Evolutionary conservation across 1,140 invertebrate species (phyloP), one percentile per base, ranked within the genome.

Genomic region (Atta texana): DNA sequence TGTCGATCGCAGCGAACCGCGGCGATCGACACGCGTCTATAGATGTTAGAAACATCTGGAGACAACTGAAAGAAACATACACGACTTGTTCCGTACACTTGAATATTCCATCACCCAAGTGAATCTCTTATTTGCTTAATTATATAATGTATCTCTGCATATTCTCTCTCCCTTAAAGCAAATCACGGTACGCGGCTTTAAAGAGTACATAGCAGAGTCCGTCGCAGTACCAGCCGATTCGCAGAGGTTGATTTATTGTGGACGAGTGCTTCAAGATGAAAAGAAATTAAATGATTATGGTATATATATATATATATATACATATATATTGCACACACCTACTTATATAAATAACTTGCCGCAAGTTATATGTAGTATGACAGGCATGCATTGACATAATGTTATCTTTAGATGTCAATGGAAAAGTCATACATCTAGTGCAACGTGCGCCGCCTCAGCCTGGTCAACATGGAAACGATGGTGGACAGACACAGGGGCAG

Each of bases 391-490:
- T n/a, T 77, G 21, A 84, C 8, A 0, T 8, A 2, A 59, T 14
- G 0, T 57, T 12, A 71, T 63, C 88, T 88, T 87, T 88, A 99
- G 98, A 98, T 96, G 97, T 99, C 14, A 96, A 98, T 95, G 98
- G 98, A 2, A 99, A 99, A 95, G 98, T 98, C 21, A 96, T 99
- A 68, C 98, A 99, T 94, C 96, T 99, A 92, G 98, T 99, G n/a
- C 97, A 98, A 95, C 95, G 98, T 53, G 97, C 98, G 6, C 98
- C 98, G 24, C 96, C 96, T 61, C 93, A 94, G 88, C 88, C 94
- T 39, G 92, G 92, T 61, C 93, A 94, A 51, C 91, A 93, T 44
- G 84, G 89, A 2, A 94, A 93, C 78, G 94, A 92, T 78, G 89
- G 85, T 88, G 92, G 89, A 81, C 92, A 92, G 55, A 91, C 24